Conservation (phyloP, 2,113 vertebrate genomes). For the Tachysurus fulvidraco region DNA sequence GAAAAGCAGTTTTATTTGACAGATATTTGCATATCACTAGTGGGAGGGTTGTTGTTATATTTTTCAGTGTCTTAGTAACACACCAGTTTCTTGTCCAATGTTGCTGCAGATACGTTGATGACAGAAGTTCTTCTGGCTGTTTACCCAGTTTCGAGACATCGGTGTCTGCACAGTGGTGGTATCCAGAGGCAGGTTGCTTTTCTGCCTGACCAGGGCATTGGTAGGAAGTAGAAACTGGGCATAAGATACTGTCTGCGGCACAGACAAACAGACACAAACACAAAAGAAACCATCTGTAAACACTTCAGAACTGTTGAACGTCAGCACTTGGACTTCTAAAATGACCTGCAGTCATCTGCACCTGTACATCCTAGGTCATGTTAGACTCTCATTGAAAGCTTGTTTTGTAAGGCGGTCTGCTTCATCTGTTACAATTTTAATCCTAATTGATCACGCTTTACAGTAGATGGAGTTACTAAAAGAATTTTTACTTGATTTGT, state of each 20-base stretch:
- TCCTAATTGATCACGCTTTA: not conserved
- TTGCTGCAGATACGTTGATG: constrained; percentile 74
- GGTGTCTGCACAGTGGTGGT: constrained; percentile 60
- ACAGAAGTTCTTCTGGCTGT: constrained; percentile 71
- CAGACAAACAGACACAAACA: constrained; percentile 19
- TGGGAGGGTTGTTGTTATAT: not conserved
- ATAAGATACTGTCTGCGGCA: constrained; percentile 89
- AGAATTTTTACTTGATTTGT: not conserved
- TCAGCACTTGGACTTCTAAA: not conserved
- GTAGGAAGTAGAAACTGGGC: constrained; percentile 91
- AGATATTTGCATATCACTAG: not conserved
- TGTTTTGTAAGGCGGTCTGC: not conserved
- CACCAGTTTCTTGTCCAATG: constrained; percentile 78
- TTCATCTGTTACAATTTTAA: not conserved
- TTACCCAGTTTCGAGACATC: constrained; percentile 73
- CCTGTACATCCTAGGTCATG: not conserved
- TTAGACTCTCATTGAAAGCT: not conserved
- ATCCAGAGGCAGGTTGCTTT: constrained; percentile 68
- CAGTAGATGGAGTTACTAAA: not conserved
- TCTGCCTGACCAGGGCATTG: constrained; percentile 86
- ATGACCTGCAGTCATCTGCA: not conserved
- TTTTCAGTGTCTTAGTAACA: constrained; percentile 20
- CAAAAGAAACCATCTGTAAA: not conserved
- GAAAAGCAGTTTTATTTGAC: not conserved
- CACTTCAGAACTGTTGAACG: not conserved